phyloP scores from a whole-genome alignment of 2,113 vertebrate species.

The Accipiter cooperii region DNA sequence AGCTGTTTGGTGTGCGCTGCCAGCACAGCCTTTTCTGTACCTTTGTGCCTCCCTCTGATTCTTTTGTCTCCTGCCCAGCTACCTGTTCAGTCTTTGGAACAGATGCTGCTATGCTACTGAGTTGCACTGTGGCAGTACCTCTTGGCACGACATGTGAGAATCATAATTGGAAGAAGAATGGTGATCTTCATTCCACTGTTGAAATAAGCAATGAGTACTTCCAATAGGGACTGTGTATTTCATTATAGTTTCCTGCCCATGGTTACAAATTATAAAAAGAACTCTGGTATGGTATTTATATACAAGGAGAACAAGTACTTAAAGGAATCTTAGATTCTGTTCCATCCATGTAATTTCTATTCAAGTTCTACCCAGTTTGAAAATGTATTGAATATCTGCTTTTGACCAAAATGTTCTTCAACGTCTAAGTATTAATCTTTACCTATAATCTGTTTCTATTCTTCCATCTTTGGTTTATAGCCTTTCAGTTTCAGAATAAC shows the following conservation, averaged over 20 bases:
- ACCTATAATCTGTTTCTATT: background rate
- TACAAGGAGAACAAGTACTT: background rate
- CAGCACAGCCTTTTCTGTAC: background rate
- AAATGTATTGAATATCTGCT: background rate
- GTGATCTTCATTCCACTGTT: background rate
- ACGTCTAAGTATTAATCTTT: background rate
- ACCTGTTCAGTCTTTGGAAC: background rate
- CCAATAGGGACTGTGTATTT: background rate
- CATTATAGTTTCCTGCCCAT: background rate
- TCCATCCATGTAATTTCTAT: background rate
- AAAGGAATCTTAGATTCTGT: background rate
- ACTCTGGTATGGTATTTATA: background rate
- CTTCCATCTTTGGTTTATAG: background rate
- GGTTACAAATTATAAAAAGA: background rate
- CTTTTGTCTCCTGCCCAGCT: background rate
- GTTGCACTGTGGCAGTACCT: background rate
- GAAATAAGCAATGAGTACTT: background rate
- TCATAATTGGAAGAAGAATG: background rate
- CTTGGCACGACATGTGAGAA: background rate
- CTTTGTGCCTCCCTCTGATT: background rate
- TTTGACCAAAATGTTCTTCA: background rate
- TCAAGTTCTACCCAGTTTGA: background rate
- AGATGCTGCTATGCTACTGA: background rate
- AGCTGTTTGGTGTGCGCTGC: background rate
- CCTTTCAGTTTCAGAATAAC: background rate